phyloP scores from a whole-genome alignment of 1,140 invertebrate species.

The Rhysida immarginata region DNA sequence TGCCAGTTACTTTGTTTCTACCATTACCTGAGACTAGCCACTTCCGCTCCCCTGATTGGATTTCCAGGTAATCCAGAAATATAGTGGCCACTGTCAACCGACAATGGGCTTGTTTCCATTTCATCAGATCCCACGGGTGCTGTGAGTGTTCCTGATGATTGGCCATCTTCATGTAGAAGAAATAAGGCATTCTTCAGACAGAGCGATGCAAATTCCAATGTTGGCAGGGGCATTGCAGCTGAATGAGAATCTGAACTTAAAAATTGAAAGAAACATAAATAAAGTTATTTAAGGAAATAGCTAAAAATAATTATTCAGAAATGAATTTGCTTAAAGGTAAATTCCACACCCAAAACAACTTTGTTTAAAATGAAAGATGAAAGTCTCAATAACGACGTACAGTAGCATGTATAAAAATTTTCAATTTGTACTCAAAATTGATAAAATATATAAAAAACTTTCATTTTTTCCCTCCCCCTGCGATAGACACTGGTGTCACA shows the following conservation, averaged over 20 bases:
- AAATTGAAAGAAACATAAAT: slow-evolving; percentile 10
- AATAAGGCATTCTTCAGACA: slow-evolving; percentile 72
- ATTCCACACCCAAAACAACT: too few relatives aligned
- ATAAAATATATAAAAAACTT: too few relatives aligned
- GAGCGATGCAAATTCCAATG: slow-evolving; percentile 74
- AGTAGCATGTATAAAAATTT: too few relatives aligned
- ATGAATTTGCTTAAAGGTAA: too few relatives aligned
- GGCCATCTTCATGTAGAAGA: slow-evolving; percentile 28
- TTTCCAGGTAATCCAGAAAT: slow-evolving; percentile 11
- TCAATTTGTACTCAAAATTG: too few relatives aligned
- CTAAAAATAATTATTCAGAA: background rate
- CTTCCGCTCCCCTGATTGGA: slow-evolving; percentile 14
- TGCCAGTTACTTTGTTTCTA: too few relatives aligned
- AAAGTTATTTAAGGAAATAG: too few relatives aligned
- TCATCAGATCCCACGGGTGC: slow-evolving; percentile 6
- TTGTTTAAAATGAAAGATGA: too few relatives aligned
- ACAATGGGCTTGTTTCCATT: background rate
- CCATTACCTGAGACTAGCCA: slow-evolving; percentile 8
- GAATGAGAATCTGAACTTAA: slow-evolving; percentile 43
- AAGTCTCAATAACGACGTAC: too few relatives aligned
- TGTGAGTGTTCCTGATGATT: background rate
- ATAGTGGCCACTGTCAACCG: slow-evolving; percentile 1
- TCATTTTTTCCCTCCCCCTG: too few relatives aligned
- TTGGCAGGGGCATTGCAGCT: slow-evolving; percentile 65
- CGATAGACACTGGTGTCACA: too few relatives aligned